Conservation (phyloP, 2,888 invertebrate genomes). For the Hyposoter didymator region DNA sequence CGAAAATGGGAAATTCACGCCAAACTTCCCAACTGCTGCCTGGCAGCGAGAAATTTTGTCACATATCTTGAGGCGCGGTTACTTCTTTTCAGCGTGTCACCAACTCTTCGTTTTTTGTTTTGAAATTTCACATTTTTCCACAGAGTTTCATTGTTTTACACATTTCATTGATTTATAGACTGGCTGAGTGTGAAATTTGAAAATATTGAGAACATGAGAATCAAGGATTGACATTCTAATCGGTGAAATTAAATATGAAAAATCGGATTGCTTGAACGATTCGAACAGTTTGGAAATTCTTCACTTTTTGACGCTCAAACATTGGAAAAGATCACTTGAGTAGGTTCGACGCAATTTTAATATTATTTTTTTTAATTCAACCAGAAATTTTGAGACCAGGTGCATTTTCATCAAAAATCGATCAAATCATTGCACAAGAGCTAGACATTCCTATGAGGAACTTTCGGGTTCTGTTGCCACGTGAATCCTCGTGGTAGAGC, state of each 20-base stretch:
- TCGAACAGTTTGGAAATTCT: background rate
- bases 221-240: background rate
- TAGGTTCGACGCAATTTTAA: background rate
- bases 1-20: no score
- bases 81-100: no score
- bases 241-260: background rate
- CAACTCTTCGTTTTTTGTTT: no score
- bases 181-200: background rate
- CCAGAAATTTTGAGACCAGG: constrained; percentile 39
- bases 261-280: background rate
- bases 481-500: constrained; percentile 18
- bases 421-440: constrained; percentile 38
- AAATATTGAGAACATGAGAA: background rate
- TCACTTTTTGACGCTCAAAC: background rate
- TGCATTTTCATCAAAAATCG: constrained; percentile 43
- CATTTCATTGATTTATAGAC: no score
- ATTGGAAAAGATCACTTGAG: background rate
- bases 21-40: no score
- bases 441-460: constrained; percentile 23
- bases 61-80: no score
- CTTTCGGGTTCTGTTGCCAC: constrained; percentile 41
- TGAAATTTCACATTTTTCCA: no score
- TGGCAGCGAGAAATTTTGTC: no score
- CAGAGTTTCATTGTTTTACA: no score
- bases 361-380: background rate